These are phyloP conservation scores for Mus minutoides DNA, from an alignment of 2,797 vertebrate species.

Conservation along the genomic window DNA sequence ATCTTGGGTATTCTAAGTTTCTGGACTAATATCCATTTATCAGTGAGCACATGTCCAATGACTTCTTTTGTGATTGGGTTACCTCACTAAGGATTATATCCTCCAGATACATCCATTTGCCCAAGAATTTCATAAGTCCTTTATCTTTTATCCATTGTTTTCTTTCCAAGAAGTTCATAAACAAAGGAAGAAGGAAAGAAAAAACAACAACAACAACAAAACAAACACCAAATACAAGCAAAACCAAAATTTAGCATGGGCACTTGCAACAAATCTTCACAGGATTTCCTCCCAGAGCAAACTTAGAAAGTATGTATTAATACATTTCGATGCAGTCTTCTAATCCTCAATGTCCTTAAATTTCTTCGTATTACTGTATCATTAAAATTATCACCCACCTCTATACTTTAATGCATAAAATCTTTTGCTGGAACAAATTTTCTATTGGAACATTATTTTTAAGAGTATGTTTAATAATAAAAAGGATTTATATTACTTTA, in stretches of 20 bases:
- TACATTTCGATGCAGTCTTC: slow-evolving; percentile 50
- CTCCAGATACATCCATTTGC: too few relatives aligned
- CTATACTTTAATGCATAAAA: background rate
- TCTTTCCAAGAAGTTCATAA: slow-evolving; percentile 65
- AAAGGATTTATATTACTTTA: slow-evolving; percentile 8
- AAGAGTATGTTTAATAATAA: background rate
- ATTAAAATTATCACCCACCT: background rate
- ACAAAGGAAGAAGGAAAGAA: slow-evolving; percentile 2
- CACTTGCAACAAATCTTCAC: background rate
- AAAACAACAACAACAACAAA: background rate
- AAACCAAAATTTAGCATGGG: background rate
- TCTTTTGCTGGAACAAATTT: slow-evolving; percentile 1
- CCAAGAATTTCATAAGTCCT: too few relatives aligned
- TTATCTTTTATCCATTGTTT: slow-evolving; percentile 68
- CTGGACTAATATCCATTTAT: too few relatives aligned
- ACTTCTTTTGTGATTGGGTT: too few relatives aligned
- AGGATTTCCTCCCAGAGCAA: slow-evolving; percentile 31
- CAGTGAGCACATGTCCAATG: too few relatives aligned
- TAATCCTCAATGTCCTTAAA: slow-evolving; percentile 7
- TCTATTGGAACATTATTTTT: background rate
- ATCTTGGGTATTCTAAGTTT: too few relatives aligned
- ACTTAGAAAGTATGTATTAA: background rate
- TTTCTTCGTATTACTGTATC: slow-evolving; percentile 4
- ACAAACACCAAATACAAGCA: background rate
- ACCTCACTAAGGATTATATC: too few relatives aligned